Evolutionary conservation across 2,797 vertebrate species (phyloP).

Genomic region (Spinus pinus): DNA sequence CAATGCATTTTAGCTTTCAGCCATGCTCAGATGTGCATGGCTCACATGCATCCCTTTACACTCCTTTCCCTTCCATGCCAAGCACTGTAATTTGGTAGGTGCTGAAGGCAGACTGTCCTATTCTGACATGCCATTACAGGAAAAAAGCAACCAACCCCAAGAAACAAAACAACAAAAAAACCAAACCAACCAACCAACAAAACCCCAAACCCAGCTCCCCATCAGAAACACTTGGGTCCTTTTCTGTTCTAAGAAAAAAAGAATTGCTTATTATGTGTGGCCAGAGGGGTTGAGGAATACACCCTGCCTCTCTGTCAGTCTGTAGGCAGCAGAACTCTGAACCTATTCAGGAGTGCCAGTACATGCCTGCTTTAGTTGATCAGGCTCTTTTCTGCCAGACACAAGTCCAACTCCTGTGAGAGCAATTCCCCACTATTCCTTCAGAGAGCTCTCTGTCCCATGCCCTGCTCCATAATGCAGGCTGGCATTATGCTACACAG

Average conservation of each 20-base stretch:
- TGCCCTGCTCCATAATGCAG: accelerated
- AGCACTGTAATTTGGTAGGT: background rate
- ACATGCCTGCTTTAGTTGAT: background rate
- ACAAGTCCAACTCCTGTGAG: background rate
- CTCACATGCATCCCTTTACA: background rate
- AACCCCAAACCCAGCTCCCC: background rate
- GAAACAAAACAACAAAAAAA: background rate
- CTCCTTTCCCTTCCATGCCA: background rate
- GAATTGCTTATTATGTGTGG: background rate
- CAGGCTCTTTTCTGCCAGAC: background rate
- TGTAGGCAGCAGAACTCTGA: background rate
- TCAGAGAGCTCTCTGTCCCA: background rate
- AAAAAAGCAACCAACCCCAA: background rate
- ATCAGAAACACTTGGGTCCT: background rate
- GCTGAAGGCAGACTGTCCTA: background rate
- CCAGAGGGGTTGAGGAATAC: background rate
- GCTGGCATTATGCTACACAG: background rate
- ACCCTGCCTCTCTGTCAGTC: background rate
- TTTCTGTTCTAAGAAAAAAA: background rate
- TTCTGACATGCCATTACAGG: background rate
- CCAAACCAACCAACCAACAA: background rate
- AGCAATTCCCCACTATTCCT: accelerated
- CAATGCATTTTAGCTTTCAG: background rate
- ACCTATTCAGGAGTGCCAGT: background rate
- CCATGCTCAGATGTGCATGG: background rate